Evolutionary conservation across 1,140 invertebrate species (phyloP), one percentile per base, ranked within the genome.

Genomic region (Musca vetustissima): DNA sequence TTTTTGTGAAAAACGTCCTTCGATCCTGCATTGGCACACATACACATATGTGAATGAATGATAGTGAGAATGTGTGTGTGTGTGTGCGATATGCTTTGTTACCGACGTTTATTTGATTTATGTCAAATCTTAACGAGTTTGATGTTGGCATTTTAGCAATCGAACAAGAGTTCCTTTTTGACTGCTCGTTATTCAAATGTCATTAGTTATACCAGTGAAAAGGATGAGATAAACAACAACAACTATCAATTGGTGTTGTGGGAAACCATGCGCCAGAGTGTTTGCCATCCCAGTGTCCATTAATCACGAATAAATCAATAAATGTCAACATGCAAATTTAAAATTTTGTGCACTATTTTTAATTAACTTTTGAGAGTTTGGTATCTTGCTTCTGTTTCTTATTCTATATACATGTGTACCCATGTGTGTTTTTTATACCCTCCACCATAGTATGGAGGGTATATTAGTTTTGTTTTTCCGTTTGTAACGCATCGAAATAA

Each of bases 81-180:
- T 61, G 57, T 61, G n/a, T 36, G n/a, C 19, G n/a, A 52, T 21
- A 19, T 61, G 8, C 8, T 3, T 4, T 28, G 28, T 3, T 43
- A n/a, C 19, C 11, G 11, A 43, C 76, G 74, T 75, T 74, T 75
- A 80, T 80, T 80, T 80, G 78, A 80, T 80, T 80, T 80, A 80
- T 78, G 78, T 80, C 78, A 80, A 73, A 77, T 77, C 52, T 75
- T 78, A 80, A 80, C 78, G 78, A 78, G 75, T 73, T n/a, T 73
- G 72, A 73, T 72, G 47, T 43, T 69, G 28, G 59, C 55, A 69
- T 50, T 72, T 57, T 66, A 67, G 47, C 55, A 49, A 71, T 74
- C 32, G 17, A 52, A 11, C 21, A 50, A 67, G 24, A 55, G 15
- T 43, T 67, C 21, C 21, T 43, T 43, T n/a, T 43, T 43, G 36